These are phyloP conservation scores for Hyposoter didymator DNA, from an alignment of 2,888 invertebrate genomes.

Conservation along the genomic window DNA sequence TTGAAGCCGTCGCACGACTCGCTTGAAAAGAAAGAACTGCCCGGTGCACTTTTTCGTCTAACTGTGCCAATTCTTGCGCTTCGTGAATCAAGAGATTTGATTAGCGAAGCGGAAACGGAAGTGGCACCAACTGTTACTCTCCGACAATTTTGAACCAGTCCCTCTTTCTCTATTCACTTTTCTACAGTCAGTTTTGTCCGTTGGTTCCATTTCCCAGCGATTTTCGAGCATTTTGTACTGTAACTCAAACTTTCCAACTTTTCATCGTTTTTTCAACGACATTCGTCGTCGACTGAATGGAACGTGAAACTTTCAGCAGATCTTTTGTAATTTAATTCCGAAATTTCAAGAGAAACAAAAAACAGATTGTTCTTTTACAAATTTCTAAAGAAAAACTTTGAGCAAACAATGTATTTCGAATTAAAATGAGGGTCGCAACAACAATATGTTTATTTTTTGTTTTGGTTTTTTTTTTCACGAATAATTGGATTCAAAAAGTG, in stretches of 20 bases:
- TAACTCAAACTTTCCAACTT: constrained; percentile 3
- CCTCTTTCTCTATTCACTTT: constrained; percentile 31
- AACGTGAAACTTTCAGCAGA: not conserved
- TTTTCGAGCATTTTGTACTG: constrained; percentile 14
- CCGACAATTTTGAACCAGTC: constrained; percentile 61
- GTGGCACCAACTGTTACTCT: constrained; percentile 77
- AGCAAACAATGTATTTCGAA: not conserved
- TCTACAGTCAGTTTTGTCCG: not conserved
- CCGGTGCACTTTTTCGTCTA: constrained; percentile 44
- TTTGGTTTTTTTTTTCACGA: not conserved
- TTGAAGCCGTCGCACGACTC: constrained; percentile 26
- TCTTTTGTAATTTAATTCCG: not conserved
- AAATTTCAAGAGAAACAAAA: not conserved
- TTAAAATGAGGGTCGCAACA: not conserved
- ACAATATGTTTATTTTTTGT: not conserved
- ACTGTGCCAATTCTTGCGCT: constrained; percentile 76
- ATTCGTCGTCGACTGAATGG: not conserved
- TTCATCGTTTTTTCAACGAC: not conserved
- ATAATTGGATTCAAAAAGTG: constrained; percentile 10
- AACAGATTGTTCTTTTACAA: not conserved
- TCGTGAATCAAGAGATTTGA: constrained; percentile 79
- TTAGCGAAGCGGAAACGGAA: constrained; percentile 79
- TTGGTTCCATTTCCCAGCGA: constrained; percentile 13
- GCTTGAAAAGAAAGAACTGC: not conserved
- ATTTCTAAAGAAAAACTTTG: not conserved